Evolutionary conservation across 2,888 invertebrate genomes (phyloP).

Genomic region (Maniola hyperantus): DNA sequence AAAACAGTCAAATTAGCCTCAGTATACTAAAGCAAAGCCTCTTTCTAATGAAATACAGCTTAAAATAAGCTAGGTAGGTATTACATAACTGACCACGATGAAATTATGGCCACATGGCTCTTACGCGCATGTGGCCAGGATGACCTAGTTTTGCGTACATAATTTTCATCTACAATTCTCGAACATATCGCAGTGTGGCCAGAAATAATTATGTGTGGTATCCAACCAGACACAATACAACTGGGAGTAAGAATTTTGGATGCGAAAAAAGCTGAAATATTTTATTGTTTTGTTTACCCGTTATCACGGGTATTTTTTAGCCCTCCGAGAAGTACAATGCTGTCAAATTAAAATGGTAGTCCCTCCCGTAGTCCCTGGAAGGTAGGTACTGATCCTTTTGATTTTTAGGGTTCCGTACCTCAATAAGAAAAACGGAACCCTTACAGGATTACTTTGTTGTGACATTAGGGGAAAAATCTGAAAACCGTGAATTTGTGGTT

Average conservation of each 20-base stretch:
- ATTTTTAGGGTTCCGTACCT: too few relatives aligned
- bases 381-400: too few relatives aligned
- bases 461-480: too few relatives aligned
- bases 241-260: constrained; percentile 34
- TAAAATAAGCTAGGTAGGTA: constrained; percentile 20
- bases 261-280: constrained; percentile 15
- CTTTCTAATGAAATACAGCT: not conserved
- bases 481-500: too few relatives aligned
- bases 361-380: too few relatives aligned
- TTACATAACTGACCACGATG: constrained; percentile 20
- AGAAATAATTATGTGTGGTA: constrained; percentile 78
- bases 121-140: constrained; percentile 17
- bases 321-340: too few relatives aligned
- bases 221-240: constrained; percentile 65
- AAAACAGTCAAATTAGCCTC: too few relatives aligned
- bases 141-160: constrained; percentile 59
- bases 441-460: too few relatives aligned
- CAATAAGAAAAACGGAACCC: too few relatives aligned
- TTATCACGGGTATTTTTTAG: too few relatives aligned
- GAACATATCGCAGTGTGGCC: constrained; percentile 65
- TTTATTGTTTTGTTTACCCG: not conserved
- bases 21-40: too few relatives aligned
- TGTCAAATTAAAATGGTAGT: too few relatives aligned
- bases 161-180: constrained; percentile 65
- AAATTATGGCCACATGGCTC: constrained; percentile 26